Evolutionary conservation across 2,113 vertebrate species (phyloP), one percentile per base, ranked within the genome.

Genomic region (Sapayoa aenigma): DNA sequence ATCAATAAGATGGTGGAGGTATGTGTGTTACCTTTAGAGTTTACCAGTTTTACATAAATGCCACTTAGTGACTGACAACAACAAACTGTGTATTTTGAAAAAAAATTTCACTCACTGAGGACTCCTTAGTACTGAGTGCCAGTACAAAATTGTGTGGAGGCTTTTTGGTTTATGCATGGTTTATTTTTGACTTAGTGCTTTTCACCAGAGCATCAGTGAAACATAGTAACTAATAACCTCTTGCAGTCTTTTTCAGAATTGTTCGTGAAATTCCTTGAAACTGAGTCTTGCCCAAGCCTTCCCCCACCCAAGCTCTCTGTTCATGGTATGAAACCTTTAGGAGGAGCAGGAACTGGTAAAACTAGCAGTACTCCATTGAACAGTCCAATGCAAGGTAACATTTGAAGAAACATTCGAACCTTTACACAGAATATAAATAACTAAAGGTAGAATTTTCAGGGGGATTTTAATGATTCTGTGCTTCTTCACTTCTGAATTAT

Each of bases 211-310:
- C 25, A 68, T 91, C 42, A 50, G 11, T 89, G 55, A 77, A 88
- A 77, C 86, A 24, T 6, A 68, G 4, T 95, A 92, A 97, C 69
- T 59, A 11, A 12, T 67, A 69, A 72, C 82, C 47, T 95, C 52
- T 95, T 94, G 44, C 80, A 99, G 99, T 99, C 99, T 84, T 99
- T 99, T 98, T 99, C 99, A 67, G 99, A 99, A 97, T 98, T 99
- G 97, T 99, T 99, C 47, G 98, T 99, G 60, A 99, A 99, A 96
- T 99, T 99, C 97, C 97, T 99, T 60, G 99, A 99, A 97, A 98
- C 98, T 56, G 99, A 99, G 97, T 99, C 99, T 37, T 97, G 98
- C 46, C 99, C 99, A 2, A 97, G 97, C 17, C 91, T 98, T 78
- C 99, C 99, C 12, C 98, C 98, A 39, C 99, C 98, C 41, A 99